Base-by-base conservation (phyloP, 2,888 invertebrate species). In the Hydroisotoma schaefferi region DNA sequence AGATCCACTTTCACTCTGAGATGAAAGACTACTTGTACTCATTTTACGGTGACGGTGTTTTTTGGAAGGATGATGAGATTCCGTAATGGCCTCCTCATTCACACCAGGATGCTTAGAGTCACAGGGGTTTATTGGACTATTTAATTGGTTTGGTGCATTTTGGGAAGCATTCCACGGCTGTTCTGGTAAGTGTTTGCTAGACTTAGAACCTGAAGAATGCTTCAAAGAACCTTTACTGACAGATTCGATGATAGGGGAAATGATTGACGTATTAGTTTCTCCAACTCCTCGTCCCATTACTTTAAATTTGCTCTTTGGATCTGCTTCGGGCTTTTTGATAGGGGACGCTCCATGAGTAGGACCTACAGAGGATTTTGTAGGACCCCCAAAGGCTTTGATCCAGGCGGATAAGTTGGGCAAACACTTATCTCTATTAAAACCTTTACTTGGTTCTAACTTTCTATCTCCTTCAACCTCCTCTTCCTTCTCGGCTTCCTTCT, bases 341-440 rank as follows among this genome's bases (percentile, higher is more conserved):
- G 63, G 47, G 1, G 67, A 46, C 2, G 48, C 29, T 12, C 55
- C 29, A 5, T 47, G 28, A 8, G 56, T 26, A 20, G 25, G 18
- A 2, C 87, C 87, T 48, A 81, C 81, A 1, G 75, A 72, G 1
- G 80, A 75, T 63, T 80, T 82, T 77, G 90, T 90, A 1, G 92
- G 91, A 1, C 88, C 87, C 10, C 92, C 91, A 75, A 93, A 92
- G 0, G 92, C 92, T 77, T 90, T 91, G 66, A 92, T 89, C 92
- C 92, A 93, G 27, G 90, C 92, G 75, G 90, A 91, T 57, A 90
- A 80, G 78, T 92, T 90, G 1, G 92, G 91, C 33, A 88, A 88
- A 20, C 87, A 86, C 75, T 86, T 86, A 65, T 84, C 82, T 73
- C 84, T 82, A 64, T 82, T 82, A 63, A 76, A 63, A 70, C 78